Evolutionary conservation across 2,888 invertebrate species (phyloP), one percentile per base, ranked within the genome.

Genomic region (Philonicus albiceps): DNA sequence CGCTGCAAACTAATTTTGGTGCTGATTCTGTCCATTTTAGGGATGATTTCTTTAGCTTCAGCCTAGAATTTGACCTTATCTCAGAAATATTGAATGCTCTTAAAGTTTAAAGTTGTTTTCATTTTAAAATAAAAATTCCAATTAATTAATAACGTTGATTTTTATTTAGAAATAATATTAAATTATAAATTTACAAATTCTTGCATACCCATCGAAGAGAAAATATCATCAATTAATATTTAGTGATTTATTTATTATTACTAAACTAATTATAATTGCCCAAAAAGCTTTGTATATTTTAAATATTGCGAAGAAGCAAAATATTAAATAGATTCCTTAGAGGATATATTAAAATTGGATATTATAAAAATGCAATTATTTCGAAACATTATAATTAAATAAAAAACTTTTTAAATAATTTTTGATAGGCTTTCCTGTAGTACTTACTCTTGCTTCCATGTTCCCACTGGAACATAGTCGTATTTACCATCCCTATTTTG

Each of bases 1-100:
- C 93, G 89, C 94, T 95, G 91, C 95, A 95, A 43, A 94, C 93
- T 74, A 95, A 95, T 85, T 91, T 91, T 2, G 93, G 93, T 85
- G 92, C 91, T 86, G 91, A 92, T 86, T 91, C 89, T 78, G 91
- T 91, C 93, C 94, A 94, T 87, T 91, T 91, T 55, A 93, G 91
- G 89, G 91, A 91, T 78, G 91, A 91, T 86, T 93, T 90, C 89
- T 93, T 92, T 83, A 94, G 90, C 83, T 91, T 89, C 88, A 94
- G 90, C 86, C 93, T 93, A 90, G 53, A 90, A 76, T 76, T 37
- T 13, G 16, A 76, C n/a, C 30, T 74, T 4, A 74, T 31, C 34
- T 74, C 27, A 74, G 37, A 11, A 22, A 64, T 64, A 22, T 64
- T 49, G 73, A 30, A 73, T n/a, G 11, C 7, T n/a, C 22, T 83